phyloP scores from a whole-genome alignment of 2,888 invertebrate species.

The Cerceris rybyensis region DNA sequence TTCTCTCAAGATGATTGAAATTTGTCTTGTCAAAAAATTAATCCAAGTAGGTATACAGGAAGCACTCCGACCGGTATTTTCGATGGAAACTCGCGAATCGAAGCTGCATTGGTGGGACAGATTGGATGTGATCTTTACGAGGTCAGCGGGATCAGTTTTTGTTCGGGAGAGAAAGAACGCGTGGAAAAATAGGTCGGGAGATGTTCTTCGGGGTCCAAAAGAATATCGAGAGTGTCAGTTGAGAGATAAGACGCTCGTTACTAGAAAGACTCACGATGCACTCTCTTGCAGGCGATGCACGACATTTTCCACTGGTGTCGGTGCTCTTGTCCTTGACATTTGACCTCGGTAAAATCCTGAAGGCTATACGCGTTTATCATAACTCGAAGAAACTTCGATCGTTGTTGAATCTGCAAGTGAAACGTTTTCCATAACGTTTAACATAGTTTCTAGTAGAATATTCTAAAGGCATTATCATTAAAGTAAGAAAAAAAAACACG shows the following conservation, averaged over 20 bases:
- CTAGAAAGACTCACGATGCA: background rate
- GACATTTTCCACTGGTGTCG: slow-evolving; percentile 11
- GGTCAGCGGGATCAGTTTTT: slow-evolving; percentile 8
- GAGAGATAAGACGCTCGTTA: slow-evolving; percentile 33
- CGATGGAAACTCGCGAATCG: background rate
- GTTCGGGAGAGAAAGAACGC: background rate
- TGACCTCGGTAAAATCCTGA: background rate
- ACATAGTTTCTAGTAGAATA: too few species aligned
- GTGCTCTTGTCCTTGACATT: slow-evolving; percentile 15
- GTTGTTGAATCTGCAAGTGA: too few species aligned
- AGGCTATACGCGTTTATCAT: too few species aligned
- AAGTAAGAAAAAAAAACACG: too few species aligned
- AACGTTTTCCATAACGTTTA: too few species aligned
- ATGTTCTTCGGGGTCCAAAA: slow-evolving; percentile 2
- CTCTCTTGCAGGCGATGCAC: slow-evolving; percentile 6
- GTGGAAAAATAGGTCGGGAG: slow-evolving; percentile 25
- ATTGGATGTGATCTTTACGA: background rate
- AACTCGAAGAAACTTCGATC: too few species aligned
- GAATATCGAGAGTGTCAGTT: slow-evolving; percentile 21
- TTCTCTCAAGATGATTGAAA: too few species aligned
- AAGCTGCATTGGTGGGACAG: slow-evolving; percentile 7
- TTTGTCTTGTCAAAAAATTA: too few species aligned
- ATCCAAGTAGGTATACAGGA: slow-evolving; percentile 8
- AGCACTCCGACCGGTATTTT: slow-evolving; percentile 8
- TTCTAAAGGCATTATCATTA: too few species aligned